phyloP scores from a whole-genome alignment of 1,140 invertebrate species.

The Hycleus cichorii region DNA sequence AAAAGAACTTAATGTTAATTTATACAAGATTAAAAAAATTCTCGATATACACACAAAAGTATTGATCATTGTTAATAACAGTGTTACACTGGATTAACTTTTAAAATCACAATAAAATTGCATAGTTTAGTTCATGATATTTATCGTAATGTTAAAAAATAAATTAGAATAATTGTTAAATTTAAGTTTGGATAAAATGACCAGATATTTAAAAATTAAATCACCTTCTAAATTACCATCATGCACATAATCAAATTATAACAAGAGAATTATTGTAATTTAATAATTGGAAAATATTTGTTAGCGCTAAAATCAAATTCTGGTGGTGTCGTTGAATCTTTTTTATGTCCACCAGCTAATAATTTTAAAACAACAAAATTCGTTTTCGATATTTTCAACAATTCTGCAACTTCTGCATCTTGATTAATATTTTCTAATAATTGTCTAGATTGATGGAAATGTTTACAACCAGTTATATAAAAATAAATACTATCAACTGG shows the following conservation, averaged over 20 bases:
- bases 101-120: no score
- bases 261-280: slow-evolving; percentile 35
- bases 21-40: no score
- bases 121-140: background rate
- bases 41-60: no score
- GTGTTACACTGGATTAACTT: no score
- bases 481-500: slow-evolving; percentile 45
- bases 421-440: slow-evolving; percentile 74
- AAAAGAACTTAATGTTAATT: no score
- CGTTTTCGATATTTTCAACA: slow-evolving; percentile 85
- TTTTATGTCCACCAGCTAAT: slow-evolving; percentile 82
- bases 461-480: slow-evolving; percentile 78
- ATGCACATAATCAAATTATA: background rate
- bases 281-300: slow-evolving; percentile 86
- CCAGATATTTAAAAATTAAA: background rate
- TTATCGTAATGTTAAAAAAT: background rate
- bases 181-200: background rate
- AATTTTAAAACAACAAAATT: slow-evolving; percentile 94
- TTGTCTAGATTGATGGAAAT: slow-evolving; percentile 84
- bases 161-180: background rate
- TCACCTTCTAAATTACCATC: background rate
- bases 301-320: slow-evolving; percentile 88
- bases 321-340: slow-evolving; percentile 71
- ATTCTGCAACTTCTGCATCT: slow-evolving; percentile 66
- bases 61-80: no score